phyloP scores from a whole-genome alignment of 64 coral and sea anemone genomes.

The Acropora tenuis region DNA sequence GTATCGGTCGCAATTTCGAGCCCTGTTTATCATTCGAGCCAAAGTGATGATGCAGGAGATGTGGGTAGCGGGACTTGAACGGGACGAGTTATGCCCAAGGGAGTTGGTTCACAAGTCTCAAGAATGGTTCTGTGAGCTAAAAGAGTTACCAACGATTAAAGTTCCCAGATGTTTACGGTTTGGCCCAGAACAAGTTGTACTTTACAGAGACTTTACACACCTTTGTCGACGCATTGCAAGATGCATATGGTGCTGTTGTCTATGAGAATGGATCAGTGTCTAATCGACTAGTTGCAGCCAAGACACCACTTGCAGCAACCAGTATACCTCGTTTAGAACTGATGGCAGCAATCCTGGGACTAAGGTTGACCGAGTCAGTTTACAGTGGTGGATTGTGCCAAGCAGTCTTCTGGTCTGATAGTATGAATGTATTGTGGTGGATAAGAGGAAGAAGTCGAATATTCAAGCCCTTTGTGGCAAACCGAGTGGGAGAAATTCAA shows the following conservation, averaged over 20 bases:
- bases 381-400: not conserved
- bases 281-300: slow-evolving; percentile 26
- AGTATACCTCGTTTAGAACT: slow-evolving; percentile 45
- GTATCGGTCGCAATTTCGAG: too few species aligned
- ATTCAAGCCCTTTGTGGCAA: slow-evolving; percentile 53
- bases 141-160: not conserved
- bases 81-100: slow-evolving; percentile 29
- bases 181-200: slow-evolving; percentile 37
- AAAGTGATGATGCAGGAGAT: slow-evolving; percentile 63
- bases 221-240: slow-evolving; percentile 29
- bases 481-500: slow-evolving; percentile 40
- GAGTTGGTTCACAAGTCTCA: not conserved
- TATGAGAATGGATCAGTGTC: slow-evolving; percentile 28
- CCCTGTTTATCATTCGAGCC: slow-evolving; percentile 24
- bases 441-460: slow-evolving; percentile 29
- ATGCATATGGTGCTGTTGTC: slow-evolving; percentile 35
- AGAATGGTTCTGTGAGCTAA: slow-evolving; percentile 28
- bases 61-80: slow-evolving; percentile 33
- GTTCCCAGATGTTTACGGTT: slow-evolving; percentile 57
- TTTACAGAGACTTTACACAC: slow-evolving; percentile 20
- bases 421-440: slow-evolving; percentile 50
- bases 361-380: slow-evolving; percentile 13
- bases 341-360: slow-evolving; percentile 53
- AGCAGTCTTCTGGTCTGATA: slow-evolving; percentile 44
- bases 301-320: slow-evolving; percentile 17